Evolutionary conservation across 2,888 invertebrate genomes (phyloP).

Genomic region (Eristalinus sepulchralis): DNA sequence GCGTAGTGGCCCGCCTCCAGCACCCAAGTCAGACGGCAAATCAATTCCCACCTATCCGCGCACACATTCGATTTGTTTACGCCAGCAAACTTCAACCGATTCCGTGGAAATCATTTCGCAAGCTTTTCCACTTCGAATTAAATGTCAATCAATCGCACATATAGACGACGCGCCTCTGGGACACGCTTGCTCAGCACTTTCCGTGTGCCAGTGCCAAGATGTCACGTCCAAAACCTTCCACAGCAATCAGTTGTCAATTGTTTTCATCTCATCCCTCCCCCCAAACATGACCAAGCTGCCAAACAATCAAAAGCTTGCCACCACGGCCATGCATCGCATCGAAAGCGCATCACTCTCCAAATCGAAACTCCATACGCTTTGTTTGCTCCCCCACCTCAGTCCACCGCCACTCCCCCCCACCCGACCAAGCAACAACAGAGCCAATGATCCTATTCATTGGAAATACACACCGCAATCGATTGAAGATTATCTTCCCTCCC

Average conservation of each 20-base stretch:
- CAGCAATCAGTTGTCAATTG: constrained; percentile 49
- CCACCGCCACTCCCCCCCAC: neutral
- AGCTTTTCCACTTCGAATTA: neutral
- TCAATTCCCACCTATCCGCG: neutral
- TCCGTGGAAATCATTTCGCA: constrained; percentile 11
- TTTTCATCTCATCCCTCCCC: constrained; percentile 14
- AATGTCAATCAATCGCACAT: neutral
- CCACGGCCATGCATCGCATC: neutral
- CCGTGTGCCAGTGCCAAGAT: constrained; percentile 1
- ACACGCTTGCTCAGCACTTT: constrained; percentile 10
- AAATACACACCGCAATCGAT: neutral
- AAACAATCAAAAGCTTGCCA: constrained; percentile 3
- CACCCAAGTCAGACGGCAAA: neutral
- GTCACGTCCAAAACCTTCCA: constrained; percentile 18
- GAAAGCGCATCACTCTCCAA: constrained; percentile 25
- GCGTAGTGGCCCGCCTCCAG: neutral
- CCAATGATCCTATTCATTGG: constrained; percentile 7
- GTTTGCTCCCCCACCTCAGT: neutral
- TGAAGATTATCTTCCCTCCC: neutral
- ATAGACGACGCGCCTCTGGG: neutral
- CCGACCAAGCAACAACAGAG: neutral
- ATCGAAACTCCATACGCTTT: constrained; percentile 21
- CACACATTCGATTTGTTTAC: constrained; percentile 9
- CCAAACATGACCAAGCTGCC: neutral
- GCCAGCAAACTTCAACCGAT: neutral